phyloP scores from a whole-genome alignment of 2,888 invertebrate genomes.

The Xanthorhoe designata region DNA sequence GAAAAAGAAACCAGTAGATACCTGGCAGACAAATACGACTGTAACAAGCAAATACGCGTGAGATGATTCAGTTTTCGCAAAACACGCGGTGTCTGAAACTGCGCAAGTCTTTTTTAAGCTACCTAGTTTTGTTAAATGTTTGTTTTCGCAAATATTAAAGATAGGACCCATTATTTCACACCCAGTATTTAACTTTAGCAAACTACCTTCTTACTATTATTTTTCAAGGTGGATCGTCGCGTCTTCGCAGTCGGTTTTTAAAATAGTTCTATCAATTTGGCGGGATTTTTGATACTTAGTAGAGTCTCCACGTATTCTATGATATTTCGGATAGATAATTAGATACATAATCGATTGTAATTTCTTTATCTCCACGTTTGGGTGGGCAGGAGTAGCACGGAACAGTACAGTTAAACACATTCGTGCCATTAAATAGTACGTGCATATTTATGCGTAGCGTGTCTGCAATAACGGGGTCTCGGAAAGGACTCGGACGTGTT shows the following conservation, averaged over 20 bases:
- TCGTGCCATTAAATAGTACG: conserved; percentile 73
- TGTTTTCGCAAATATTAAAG: too few relatives aligned
- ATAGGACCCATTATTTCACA: too few relatives aligned
- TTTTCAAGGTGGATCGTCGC: too few relatives aligned
- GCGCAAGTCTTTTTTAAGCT: conserved; percentile 11
- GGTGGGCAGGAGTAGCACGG: conserved; percentile 65
- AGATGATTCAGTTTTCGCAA: conserved; percentile 57
- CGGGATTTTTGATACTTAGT: too few relatives aligned
- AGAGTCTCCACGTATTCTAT: too few relatives aligned
- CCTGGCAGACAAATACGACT: conserved; percentile 53
- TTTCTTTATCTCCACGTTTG: conserved; percentile 62
- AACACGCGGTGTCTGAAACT: conserved; percentile 42
- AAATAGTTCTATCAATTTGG: too few relatives aligned
- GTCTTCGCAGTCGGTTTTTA: too few relatives aligned
- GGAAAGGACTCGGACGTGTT: conserved; percentile 73
- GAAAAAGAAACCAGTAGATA: conserved; percentile 58
- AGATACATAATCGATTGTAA: conserved; percentile 49
- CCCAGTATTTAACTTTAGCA: too few relatives aligned
- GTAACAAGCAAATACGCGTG: conserved; percentile 42
- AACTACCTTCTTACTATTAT: too few relatives aligned
- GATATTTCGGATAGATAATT: too few relatives aligned
- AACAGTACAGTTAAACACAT: conserved; percentile 78
- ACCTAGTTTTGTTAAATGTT: too few relatives aligned
- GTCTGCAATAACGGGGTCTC: conserved; percentile 75
- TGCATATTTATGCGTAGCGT: conserved; percentile 83